Conservation (phyloP, 2,888 invertebrate genomes). For the Corythucha ciliata region DNA sequence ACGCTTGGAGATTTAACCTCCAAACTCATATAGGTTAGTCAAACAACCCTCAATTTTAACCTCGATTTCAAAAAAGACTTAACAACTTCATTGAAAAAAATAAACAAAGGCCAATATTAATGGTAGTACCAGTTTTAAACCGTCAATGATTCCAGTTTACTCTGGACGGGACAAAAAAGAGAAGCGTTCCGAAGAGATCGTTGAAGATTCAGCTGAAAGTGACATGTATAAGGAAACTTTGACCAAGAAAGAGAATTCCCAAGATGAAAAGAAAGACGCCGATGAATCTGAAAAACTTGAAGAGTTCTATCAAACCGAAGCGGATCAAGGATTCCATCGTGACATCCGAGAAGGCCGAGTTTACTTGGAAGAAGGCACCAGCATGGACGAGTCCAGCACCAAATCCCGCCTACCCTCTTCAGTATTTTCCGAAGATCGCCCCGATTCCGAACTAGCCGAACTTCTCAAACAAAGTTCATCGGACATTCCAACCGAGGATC, state of each 20-base stretch:
- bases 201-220: slow-evolving; percentile 40
- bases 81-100: too few relatives aligned
- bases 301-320: slow-evolving; percentile 43
- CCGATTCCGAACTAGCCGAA: slow-evolving; percentile 43
- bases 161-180: slow-evolving; percentile 29
- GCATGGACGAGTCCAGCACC: neutral
- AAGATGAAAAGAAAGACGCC: slow-evolving; percentile 44
- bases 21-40: slow-evolving; percentile 35
- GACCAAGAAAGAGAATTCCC: slow-evolving; percentile 43
- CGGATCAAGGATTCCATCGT: slow-evolving; percentile 43
- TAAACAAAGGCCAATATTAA: too few relatives aligned
- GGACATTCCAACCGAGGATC: slow-evolving; percentile 42
- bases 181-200: slow-evolving; percentile 23
- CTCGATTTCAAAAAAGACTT: neutral
- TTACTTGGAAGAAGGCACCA: slow-evolving; percentile 39
- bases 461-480: slow-evolving; percentile 41
- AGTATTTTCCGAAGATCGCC: slow-evolving; percentile 42
- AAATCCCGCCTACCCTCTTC: slow-evolving; percentile 40
- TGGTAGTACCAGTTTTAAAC: slow-evolving; percentile 46
- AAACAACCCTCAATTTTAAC: neutral
- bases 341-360: slow-evolving; percentile 42
- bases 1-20: slow-evolving; percentile 48
- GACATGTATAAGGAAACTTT: slow-evolving; percentile 40
- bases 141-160: slow-evolving; percentile 34
- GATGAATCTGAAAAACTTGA: slow-evolving; percentile 41